Conservation (phyloP, 2,113 vertebrate genomes). For the Cricetomys ansorgei region DNA sequence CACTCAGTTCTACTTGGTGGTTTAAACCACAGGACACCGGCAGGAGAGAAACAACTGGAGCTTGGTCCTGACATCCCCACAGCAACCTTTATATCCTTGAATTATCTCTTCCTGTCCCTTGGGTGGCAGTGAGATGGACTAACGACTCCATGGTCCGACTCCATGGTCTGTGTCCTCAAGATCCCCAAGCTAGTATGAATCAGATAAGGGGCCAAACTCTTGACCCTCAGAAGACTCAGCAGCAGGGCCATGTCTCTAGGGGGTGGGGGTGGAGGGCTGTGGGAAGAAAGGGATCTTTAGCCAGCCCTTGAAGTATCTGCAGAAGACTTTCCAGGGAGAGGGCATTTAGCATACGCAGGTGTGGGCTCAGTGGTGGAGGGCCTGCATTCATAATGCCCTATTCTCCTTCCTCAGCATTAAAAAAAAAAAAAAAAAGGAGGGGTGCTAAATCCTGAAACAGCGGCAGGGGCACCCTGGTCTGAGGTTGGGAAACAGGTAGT, state of each 20-base stretch:
- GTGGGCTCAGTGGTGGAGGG: neutral
- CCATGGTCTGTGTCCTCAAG: neutral
- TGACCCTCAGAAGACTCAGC: neutral
- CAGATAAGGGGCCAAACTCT: neutral
- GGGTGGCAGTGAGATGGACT: neutral
- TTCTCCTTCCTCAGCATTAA: neutral
- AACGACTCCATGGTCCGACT: rapidly evolving
- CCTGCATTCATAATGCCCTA: neutral
- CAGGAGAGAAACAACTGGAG: no score
- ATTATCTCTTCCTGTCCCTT: neutral
- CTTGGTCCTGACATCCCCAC: rapidly evolving
- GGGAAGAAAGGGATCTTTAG: neutral
- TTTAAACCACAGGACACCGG: neutral
- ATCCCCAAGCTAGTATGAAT: neutral
- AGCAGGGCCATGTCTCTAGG: neutral
- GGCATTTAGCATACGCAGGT: neutral
- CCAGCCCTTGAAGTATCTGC: neutral
- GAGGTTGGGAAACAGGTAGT: neutral
- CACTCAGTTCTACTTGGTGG: neutral
- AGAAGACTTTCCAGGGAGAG: neutral
- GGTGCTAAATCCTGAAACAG: neutral
- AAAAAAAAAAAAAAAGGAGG: neutral
- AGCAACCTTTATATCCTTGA: neutral
- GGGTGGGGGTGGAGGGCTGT: neutral
- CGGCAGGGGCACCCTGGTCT: rapidly evolving